Base-by-base conservation (phyloP, 2,888 invertebrate genomes). In the Zygogramma bicolorata region DNA sequence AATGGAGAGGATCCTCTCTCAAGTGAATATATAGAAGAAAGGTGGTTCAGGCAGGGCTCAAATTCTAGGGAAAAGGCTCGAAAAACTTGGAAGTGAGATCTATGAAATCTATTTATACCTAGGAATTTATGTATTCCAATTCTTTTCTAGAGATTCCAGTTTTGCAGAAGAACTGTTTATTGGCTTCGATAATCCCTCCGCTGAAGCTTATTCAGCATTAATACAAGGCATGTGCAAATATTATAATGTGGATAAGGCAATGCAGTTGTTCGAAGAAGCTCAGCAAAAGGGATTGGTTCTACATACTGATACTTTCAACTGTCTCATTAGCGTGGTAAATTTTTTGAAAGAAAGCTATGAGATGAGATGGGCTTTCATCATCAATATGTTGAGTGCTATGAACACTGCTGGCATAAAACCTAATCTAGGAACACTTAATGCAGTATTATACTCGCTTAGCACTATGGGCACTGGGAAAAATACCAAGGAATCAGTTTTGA, bases 161-260 rank as follows among this genome's bases (percentile, higher is more conserved):
- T 85, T 93, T 40, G 94, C 96, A 5, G 94, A 96, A 80, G 89
- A 91, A 83, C 86, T 97, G 8, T 97, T 96, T 84, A 88, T 89
- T 62, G 89, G 92, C 80, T 88, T 95, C 83, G 90, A 93, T 78
- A 90, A 90, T 15, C 93, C 93, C 81, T 91, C 90, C 22, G 85
- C 92, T 0, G 89, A 90, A 81, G 91, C 94, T 0, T 95, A 95
- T 81, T 94, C 93, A 77, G 89, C 94, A 1, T 87, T 97, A 61
- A 94, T 97, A 71, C 92, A 93, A 83, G 97, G 97, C 61, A 93
- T 94, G 92, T 90, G 92, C 2, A 96, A 95, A 86, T 93, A 92
- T 86, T 90, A 88, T 79, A 91, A 93, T 88, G 90, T 91, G 3
- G 92, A 93, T 60, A 87, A 91, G 77, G 93, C 93, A 0, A 91